Conservation (phyloP, 1,140 invertebrate species). For the Zaprionus davidi region DNA sequence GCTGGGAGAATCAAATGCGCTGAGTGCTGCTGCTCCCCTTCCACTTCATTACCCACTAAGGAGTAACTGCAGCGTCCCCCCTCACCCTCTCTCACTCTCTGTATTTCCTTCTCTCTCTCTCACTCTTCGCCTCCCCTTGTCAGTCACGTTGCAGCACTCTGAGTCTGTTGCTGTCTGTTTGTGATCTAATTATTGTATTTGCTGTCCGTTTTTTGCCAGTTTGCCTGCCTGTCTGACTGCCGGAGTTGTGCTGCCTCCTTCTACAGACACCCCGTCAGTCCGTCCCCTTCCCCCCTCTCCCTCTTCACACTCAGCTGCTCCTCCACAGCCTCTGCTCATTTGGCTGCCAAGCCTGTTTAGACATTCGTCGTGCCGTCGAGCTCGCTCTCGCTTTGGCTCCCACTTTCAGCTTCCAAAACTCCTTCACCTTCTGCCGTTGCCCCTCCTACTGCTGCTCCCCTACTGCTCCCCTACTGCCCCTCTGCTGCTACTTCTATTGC, state of each 20-base stretch:
- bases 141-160: slow-evolving; percentile 58
- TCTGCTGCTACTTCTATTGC: slow-evolving; percentile 38
- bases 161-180: slow-evolving; percentile 57
- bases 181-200: slow-evolving; percentile 82
- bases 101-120: not conserved
- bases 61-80: not conserved
- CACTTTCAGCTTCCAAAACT: slow-evolving; percentile 35
- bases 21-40: slow-evolving; percentile 28
- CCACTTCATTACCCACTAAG: slow-evolving; percentile 31
- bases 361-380: slow-evolving; percentile 41
- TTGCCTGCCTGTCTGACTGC: slow-evolving; percentile 44
- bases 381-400: slow-evolving; percentile 22
- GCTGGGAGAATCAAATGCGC: slow-evolving; percentile 7
- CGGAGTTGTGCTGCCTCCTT: slow-evolving; percentile 9
- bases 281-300: not conserved
- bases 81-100: not conserved
- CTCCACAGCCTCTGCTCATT: slow-evolving; percentile 36
- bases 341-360: slow-evolving; percentile 54
- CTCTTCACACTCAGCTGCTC: too few species aligned
- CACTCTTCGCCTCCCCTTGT: slow-evolving; percentile 1
- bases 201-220: slow-evolving; percentile 74
- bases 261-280: not conserved
- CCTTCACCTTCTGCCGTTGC: slow-evolving; percentile 3
- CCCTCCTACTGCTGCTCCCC: not conserved
- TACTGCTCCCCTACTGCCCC: slow-evolving; percentile 17